Evolutionary conservation across 2,113 vertebrate species (phyloP), one percentile per base, ranked within the genome.

Genomic region (Festucalex cinctus): DNA sequence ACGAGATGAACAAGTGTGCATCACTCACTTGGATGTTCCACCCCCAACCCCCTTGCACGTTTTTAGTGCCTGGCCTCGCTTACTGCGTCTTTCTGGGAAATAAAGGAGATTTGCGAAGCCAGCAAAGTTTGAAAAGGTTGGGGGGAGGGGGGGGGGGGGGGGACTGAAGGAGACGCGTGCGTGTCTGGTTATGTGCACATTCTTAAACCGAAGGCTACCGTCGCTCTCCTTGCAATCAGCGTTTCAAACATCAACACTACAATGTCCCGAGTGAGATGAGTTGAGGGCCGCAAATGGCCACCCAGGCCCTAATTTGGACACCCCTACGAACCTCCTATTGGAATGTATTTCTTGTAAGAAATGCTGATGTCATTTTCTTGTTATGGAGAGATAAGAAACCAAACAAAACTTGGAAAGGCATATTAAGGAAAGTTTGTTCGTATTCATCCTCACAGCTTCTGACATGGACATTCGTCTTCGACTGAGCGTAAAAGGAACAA

Each of bases 11-110:
- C 14, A 17, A 32, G 54, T n/a, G n/a, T 51, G 48, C 26, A 57
- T 32, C 26, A 16, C 28, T 5, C n/a, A 6, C 22, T 53, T 24
- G 9, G 22, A 24, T 12, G 9, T 22, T 8, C 10, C 48, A 5
- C 19, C 17, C 20, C 48, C 19, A 9, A 85, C 88, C 81, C 81
- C 86, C 81, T 82, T 51, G 75, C 66, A 43, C 81, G 83, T 85
- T 88, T 88, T 81, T 76, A 78, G 68, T 77, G 75, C 77, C 79
- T 80, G 37, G 68, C 82, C 89, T 91, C 90, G 82, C 83, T 87
- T 63, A 36, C 78, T 71, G 73, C 66, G 60, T 66, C 51, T 69
- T 75, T 59, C 48, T 58, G 71, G 76, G 68, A 53, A 79, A 83
- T 62, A 84, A 74, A 78, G 57, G 39, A 69, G 72, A 83, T 88